A percentile compares a stretch with the other conserved stretches of the same genome.
These are phyloP conservation scores for Cardinalis cardinalis DNA, from an alignment of 2,113 vertebrate genomes.

Conservation along the genomic window DNA sequence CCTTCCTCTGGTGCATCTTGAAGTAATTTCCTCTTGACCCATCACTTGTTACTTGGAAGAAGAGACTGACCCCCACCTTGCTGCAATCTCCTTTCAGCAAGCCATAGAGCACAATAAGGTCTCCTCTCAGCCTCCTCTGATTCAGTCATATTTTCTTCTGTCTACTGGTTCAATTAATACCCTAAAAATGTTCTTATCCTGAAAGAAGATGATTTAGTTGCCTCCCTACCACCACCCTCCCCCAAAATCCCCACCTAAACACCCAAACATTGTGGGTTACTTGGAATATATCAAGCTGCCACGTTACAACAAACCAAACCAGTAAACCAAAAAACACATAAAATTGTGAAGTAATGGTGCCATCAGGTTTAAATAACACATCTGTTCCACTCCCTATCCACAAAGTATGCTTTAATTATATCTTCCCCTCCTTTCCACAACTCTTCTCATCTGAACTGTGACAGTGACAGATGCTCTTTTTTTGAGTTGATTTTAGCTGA, in stretches of 20 bases:
- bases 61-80: neutral
- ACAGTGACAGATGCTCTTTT: neutral
- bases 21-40: neutral
- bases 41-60: too few species aligned
- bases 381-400: neutral
- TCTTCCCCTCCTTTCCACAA: neutral
- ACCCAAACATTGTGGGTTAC: neutral
- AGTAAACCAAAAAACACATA: neutral
- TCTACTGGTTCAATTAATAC: rapidly evolving
- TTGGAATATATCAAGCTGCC: neutral
- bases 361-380: neutral
- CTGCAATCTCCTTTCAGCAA: neutral
- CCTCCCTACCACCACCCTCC: rapidly evolving
- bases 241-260: neutral
- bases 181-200: neutral
- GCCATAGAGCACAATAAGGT: neutral
- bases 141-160: neutral
- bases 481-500: neutral
- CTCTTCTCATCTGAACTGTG: neutral
- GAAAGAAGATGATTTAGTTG: neutral
- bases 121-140: neutral
- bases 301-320: neutral
- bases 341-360: neutral
- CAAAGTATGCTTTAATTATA: neutral
- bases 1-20: too few species aligned